Percentiles rank a stretch among this genome's conserved stretches.
Conservation (phyloP, 2,888 invertebrate genomes). For the Anarsia innoxiella region DNA sequence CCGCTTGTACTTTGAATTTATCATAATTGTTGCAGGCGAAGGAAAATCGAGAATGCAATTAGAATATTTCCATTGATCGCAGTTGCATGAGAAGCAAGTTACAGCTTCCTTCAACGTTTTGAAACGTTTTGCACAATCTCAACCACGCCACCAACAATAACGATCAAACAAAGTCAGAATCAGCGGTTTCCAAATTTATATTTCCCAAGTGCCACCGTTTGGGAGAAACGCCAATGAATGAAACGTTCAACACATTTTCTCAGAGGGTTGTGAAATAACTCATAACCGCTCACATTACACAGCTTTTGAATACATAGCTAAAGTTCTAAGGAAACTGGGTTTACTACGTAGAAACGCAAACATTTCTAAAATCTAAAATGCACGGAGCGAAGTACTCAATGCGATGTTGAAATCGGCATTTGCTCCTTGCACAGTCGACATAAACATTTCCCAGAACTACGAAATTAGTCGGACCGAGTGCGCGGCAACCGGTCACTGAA, state of each 20-base stretch:
- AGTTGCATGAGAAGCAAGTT: constrained; percentile 7
- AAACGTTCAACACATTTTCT: constrained; percentile 12
- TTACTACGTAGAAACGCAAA: constrained; percentile 62
- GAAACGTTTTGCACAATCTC: constrained; percentile 7
- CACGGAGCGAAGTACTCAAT: constrained; percentile 32
- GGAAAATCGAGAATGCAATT: constrained; percentile 18
- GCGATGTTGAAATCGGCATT: constrained; percentile 56
- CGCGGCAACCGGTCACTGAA: constrained; percentile 24
- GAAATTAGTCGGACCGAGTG: constrained; percentile 36
- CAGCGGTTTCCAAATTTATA: constrained; percentile 6
- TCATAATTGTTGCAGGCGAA: constrained; percentile 25
- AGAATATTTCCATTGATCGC: constrained; percentile 18
- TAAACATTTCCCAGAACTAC: constrained; percentile 56
- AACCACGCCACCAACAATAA: constrained; percentile 6
- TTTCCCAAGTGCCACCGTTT: constrained; percentile 9
- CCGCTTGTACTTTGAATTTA: constrained; percentile 32
- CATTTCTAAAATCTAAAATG: constrained; percentile 60
- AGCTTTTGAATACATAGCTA: constrained; percentile 13
- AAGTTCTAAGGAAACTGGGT: constrained; percentile 49
- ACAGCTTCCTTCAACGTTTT: constrained; percentile 9
- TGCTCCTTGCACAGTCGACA: constrained; percentile 49
- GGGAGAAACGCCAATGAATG: constrained; percentile 9
- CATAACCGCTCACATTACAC: constrained; percentile 13
- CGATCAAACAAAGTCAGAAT: constrained; percentile 5
- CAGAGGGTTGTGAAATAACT: constrained; percentile 14